Percentiles rank a stretch among this genome's conserved stretches.
These are phyloP conservation scores for Limnephilus marmoratus DNA, from an alignment of 2,888 invertebrate species.

Conservation along the genomic window DNA sequence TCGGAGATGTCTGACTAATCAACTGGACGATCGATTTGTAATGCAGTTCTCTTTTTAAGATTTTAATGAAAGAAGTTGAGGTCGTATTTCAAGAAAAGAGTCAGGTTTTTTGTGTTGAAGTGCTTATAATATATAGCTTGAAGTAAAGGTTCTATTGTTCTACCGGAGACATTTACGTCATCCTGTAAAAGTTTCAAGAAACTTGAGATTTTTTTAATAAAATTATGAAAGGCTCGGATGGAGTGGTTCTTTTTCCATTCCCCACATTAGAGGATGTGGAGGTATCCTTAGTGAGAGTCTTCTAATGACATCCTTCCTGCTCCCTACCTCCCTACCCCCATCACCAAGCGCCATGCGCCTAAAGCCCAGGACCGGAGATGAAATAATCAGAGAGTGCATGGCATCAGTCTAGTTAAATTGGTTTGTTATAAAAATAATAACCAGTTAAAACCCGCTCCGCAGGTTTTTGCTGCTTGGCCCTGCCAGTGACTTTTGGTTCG, in stretches of 20 bases:
- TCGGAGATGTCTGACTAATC: too few species aligned
- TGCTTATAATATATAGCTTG: too few species aligned
- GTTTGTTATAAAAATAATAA: too few species aligned
- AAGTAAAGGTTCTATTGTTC: not conserved
- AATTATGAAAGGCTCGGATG: conserved; percentile 16
- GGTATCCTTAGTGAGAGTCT: conserved; percentile 23
- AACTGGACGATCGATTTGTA: not conserved
- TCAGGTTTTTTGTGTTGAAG: too few species aligned
- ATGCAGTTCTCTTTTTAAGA: not conserved
- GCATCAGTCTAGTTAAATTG: not conserved
- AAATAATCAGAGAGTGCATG: not conserved
- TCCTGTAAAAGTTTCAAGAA: not conserved
- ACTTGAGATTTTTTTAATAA: not conserved
- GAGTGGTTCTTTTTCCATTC: conserved; percentile 26
- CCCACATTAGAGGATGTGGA: conserved; percentile 31
- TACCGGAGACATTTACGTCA: not conserved
- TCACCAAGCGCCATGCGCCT: not conserved
- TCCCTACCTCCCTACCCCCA: too few species aligned
- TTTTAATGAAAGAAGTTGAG: too few species aligned
- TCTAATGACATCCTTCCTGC: conserved; percentile 38
- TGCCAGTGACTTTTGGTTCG: too few species aligned
- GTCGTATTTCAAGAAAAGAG: too few species aligned
- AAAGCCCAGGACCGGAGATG: not conserved
- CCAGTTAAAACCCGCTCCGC: too few species aligned
- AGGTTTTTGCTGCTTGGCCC: too few species aligned